Evolutionary conservation across 2,113 vertebrate species (phyloP), one percentile per base, ranked within the genome.

Genomic region (Hymenochirus boettgeri): DNA sequence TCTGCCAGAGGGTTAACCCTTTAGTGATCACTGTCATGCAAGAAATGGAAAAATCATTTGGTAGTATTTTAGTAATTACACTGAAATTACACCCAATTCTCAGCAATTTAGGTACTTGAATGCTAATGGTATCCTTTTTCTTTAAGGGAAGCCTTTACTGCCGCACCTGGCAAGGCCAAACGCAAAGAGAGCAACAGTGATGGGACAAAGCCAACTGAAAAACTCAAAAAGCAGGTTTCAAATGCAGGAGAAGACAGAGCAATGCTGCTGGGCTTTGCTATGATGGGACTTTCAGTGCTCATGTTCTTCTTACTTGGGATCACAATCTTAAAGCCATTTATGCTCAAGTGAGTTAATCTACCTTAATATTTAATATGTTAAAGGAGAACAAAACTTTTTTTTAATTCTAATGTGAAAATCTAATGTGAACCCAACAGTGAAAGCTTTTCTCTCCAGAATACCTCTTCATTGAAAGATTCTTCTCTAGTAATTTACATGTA

Each of bases 271-370:
- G 89, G 90, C 15, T 83, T 87, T 59, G 33, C 70, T 27, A 90
- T 92, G 90, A 90, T 92, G 80, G 84, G 74, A 24, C 89, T 90
- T 65, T 88, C 90, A 1, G 80, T 86, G 61, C 80, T 90, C 54
- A 92, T 90, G 88, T 89, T 89, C 79, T 90, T 90, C 53, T 73
- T 91, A 65, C 77, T 93, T 18, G 88, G 88, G 67, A 82, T 83
- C 48, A 85, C 76, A 1, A 69, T 77, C n/a, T 73, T 89, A 57
- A 88, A 85, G 72, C 90, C 92, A 5, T 83, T 83, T 48, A 46
- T 90, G 25, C 80, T 81, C 74, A 90, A 90, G 91, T 93, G 75
- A 75, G 65, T 46, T 3, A 29, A 2, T 4, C 24, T 11, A 13
- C 9, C 1, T 35, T 35, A 35, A 35, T 35, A 35, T 7, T 35